A percentile compares a stretch with the other conserved stretches of the same genome.
Conservation (phyloP, 2,888 invertebrate species). For the Graphium colonna region DNA sequence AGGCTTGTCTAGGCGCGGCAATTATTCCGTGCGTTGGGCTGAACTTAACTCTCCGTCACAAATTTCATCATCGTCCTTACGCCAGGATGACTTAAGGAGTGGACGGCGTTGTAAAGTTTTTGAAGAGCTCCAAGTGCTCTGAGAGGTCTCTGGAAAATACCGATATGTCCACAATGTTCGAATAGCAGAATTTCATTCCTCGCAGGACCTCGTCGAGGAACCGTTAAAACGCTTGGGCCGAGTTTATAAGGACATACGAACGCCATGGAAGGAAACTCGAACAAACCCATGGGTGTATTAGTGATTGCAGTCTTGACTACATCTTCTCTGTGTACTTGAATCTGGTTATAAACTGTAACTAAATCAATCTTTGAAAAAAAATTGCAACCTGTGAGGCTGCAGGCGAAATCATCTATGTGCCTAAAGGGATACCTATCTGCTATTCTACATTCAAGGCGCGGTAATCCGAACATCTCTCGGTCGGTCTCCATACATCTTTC, state of each 20-base stretch:
- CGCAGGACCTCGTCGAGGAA: no score
- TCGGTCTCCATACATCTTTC: conserved; percentile 21
- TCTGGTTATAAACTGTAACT: conserved; percentile 46
- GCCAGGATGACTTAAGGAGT: no score
- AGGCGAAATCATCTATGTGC: conserved; percentile 27
- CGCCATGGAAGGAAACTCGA: background rate
- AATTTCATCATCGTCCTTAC: no score
- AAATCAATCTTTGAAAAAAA: conserved; percentile 26
- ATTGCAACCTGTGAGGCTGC: conserved; percentile 23
- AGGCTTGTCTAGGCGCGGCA: no score
- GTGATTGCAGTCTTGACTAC: conserved; percentile 43
- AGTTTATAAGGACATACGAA: conserved; percentile 30
- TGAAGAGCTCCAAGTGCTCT: no score
- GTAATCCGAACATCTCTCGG: background rate
- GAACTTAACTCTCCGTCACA: no score
- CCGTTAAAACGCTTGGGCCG: conserved; percentile 42
- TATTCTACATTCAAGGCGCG: background rate
- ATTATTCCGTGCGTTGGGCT: no score
- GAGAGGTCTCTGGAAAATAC: no score
- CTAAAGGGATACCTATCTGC: conserved; percentile 26
- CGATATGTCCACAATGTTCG: no score
- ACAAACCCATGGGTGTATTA: conserved; percentile 23
- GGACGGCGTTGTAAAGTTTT: no score
- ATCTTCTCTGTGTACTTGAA: conserved; percentile 29
- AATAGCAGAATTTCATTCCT: background rate